A percentile compares a stretch with the other conserved stretches of the same genome.
Conservation (phyloP, 2,888 invertebrate genomes). For the Muschampia plurimacula region DNA sequence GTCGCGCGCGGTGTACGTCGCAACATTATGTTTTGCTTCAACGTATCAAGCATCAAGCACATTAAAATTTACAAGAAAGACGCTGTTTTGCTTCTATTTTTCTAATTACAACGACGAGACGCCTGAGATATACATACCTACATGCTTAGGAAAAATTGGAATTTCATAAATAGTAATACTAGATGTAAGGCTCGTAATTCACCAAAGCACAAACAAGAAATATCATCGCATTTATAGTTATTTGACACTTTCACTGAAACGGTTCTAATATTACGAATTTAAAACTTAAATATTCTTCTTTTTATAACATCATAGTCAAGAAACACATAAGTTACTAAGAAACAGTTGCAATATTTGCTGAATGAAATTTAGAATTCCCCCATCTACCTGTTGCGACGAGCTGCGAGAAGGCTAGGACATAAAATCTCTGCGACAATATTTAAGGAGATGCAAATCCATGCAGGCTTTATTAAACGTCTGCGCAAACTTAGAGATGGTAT, state of each 20-base stretch:
- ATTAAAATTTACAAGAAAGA: conserved; percentile 2
- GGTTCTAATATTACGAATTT: conserved; percentile 40
- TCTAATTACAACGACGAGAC: not conserved
- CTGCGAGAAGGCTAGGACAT: conserved; percentile 29
- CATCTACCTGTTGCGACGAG: conserved; percentile 47
- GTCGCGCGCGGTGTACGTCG: not conserved
- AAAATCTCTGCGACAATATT: conserved; percentile 47
- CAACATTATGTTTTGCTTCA: not conserved
- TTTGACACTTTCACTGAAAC: conserved; percentile 13
- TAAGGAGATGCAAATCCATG: conserved; percentile 47
- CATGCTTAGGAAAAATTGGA: no score
- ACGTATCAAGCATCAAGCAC: not conserved
- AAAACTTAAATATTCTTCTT: conserved; percentile 26
- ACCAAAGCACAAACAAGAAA: no score
- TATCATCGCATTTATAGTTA: no score
- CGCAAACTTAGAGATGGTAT: conserved; percentile 34
- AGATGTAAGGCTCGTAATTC: no score
- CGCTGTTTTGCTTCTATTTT: not conserved
- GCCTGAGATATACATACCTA: not conserved
- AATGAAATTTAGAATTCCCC: conserved; percentile 36
- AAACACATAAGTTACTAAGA: conserved; percentile 30
- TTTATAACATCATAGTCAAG: not conserved
- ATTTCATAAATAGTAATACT: no score
- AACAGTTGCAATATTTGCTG: conserved; percentile 36
- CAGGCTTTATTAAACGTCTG: conserved; percentile 45